phyloP scores from a whole-genome alignment of 35 echinoderm and acorn worm species.

The Holothuria glaberrima region DNA sequence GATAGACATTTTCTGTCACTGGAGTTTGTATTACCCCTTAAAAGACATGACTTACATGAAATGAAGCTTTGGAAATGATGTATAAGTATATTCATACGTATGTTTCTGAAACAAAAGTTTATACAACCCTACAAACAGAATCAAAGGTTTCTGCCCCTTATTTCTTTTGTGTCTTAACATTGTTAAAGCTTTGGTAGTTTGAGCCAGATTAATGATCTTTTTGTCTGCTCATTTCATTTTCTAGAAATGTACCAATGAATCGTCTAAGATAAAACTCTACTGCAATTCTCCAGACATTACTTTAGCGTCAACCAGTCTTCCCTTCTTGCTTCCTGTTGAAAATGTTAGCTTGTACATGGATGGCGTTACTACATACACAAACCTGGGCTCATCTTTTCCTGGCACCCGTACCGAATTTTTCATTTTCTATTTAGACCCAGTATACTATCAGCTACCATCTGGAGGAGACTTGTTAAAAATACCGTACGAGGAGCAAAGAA shows the following conservation, averaged over 20 bases:
- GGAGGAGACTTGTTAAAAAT: neutral
- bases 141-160: too few species aligned
- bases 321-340: neutral
- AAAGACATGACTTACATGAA: too few species aligned
- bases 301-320: neutral
- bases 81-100: too few species aligned
- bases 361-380: neutral
- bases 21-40: too few species aligned
- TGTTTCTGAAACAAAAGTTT: too few species aligned
- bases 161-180: too few species aligned
- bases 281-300: conserved; percentile 23
- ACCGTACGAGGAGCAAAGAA: neutral
- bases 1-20: too few species aligned
- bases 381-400: neutral
- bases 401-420: neutral
- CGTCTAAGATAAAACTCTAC: neutral
- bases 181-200: too few species aligned
- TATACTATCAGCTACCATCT: neutral
- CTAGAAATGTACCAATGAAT: neutral
- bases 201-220: neutral
- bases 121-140: too few species aligned
- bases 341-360: conserved; percentile 14
- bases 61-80: too few species aligned
- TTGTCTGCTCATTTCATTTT: neutral
- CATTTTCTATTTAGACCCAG: neutral